Evolutionary conservation across 2,888 invertebrate species (phyloP), one percentile per base, ranked within the genome.

Genomic region (Cataglyphis livida): DNA sequence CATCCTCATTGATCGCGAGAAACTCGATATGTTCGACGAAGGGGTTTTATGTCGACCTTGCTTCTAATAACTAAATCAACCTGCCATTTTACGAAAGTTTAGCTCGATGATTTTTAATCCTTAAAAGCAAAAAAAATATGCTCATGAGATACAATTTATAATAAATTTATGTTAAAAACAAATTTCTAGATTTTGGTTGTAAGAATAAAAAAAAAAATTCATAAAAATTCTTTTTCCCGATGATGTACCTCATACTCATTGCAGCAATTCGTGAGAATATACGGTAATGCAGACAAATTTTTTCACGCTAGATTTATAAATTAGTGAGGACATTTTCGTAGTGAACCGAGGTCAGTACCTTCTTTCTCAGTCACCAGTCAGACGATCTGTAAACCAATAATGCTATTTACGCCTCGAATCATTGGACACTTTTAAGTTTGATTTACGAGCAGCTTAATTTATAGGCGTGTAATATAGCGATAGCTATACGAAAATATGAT

Each of bases 351-450:
- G 87, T 84, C 88, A 74, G 84, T 71, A 79, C 57, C 65, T 65
- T 75, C 10, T 32, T 68, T 28, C n/a, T n/a, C 15, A 28, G 6
- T 38, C 48, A n/a, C 66, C 15, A 54, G 61, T 73, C 38, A 48
- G 9, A 78, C 4, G 12, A 25, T 44, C 74, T 62, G 90, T 93
- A 94, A 94, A 93, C 93, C 93, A 92, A 94, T 94, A 93, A 94
- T 94, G 92, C 93, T 94, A 93, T 94, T 94, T 94, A 92, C 91
- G 91, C 88, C 87, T 90, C 87, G 89, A 93, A 94, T 94, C 89
- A 94, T 94, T 91, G 92, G 90, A 88, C 89, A 90, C 25, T 89
- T 91, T 91, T 84, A 87, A 79, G 32, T 68, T 74, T 92, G 92
- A 94, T 94, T 94, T 94, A 94, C 89, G 91, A 87, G 78, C 21